Conservation (phyloP, 2,888 invertebrate genomes). For the Tricholauxania praeusta region DNA sequence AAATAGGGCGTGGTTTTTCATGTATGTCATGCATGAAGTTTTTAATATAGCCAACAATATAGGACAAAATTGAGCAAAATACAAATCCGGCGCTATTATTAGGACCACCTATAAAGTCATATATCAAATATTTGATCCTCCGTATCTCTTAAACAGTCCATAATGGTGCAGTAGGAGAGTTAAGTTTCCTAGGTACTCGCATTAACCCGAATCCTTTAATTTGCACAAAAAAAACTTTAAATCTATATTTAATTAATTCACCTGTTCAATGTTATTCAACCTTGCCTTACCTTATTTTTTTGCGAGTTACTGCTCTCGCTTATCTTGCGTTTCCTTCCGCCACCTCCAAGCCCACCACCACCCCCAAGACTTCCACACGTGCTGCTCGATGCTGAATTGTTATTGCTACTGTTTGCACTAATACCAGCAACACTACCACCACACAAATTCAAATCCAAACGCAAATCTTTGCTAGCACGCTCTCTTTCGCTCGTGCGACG, state of each 20-base stretch:
- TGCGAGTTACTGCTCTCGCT: slow-evolving; percentile 66
- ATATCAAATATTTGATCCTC: no score
- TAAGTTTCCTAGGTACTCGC: neutral
- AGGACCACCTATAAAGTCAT: no score
- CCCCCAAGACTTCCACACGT: slow-evolving; percentile 58
- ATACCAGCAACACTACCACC: neutral
- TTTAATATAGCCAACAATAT: no score
- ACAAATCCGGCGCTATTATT: no score
- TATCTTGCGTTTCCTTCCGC: slow-evolving; percentile 64
- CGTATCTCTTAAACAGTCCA: no score
- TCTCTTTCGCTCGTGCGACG: slow-evolving; percentile 50
- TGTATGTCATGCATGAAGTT: no score
- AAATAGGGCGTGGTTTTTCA: no score
- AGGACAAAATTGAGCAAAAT: no score
- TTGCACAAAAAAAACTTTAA: neutral
- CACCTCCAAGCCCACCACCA: slow-evolving; percentile 49
- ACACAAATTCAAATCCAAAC: slow-evolving; percentile 58
- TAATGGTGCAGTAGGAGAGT: neutral
- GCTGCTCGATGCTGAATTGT: slow-evolving; percentile 51
- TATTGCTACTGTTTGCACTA: slow-evolving; percentile 39
- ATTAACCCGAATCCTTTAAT: neutral
- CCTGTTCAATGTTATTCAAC: neutral
- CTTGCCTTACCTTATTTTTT: slow-evolving; percentile 63
- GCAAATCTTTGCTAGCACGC: slow-evolving; percentile 62
- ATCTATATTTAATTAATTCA: slow-evolving; percentile 16